phyloP scores from a whole-genome alignment of 2,113 vertebrate species.

The Cairina moschata region DNA sequence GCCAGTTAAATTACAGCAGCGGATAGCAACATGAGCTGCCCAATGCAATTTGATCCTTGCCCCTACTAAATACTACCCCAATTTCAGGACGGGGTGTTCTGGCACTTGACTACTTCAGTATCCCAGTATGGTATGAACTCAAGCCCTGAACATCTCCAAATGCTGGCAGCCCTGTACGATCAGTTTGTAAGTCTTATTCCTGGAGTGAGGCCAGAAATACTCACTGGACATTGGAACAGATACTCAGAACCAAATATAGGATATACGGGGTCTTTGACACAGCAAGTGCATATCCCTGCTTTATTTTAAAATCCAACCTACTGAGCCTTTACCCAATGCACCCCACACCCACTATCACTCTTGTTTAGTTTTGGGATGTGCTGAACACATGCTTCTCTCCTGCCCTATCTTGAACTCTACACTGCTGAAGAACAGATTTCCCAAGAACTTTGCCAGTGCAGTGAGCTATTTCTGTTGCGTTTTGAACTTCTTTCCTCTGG shows the following conservation, averaged over 20 bases:
- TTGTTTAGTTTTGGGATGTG: not conserved
- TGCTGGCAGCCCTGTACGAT: not conserved
- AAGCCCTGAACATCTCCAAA: not conserved
- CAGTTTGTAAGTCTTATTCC: not conserved
- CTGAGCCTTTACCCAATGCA: not conserved
- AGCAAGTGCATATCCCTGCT: not conserved
- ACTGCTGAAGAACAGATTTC: not conserved
- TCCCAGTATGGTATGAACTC: not conserved
- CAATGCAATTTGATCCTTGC: not conserved
- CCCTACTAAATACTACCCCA: accelerated
- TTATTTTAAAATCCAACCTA: not conserved
- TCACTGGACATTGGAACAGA: not conserved
- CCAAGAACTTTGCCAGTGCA: not conserved
- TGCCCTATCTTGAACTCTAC: not conserved
- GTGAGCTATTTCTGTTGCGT: not conserved
- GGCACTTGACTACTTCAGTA: not conserved
- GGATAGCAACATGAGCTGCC: not conserved
- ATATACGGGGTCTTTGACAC: not conserved
- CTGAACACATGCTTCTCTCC: not conserved
- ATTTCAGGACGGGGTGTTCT: not conserved
- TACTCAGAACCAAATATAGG: not conserved
- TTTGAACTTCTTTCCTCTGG: not conserved
- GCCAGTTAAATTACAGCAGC: not conserved
- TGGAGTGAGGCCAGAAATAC: not conserved
- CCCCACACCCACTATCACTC: not conserved